Percentiles rank a stretch among this genome's conserved stretches.
Conservation (phyloP, 2,888 invertebrate species). For the Aleiodes alternator region DNA sequence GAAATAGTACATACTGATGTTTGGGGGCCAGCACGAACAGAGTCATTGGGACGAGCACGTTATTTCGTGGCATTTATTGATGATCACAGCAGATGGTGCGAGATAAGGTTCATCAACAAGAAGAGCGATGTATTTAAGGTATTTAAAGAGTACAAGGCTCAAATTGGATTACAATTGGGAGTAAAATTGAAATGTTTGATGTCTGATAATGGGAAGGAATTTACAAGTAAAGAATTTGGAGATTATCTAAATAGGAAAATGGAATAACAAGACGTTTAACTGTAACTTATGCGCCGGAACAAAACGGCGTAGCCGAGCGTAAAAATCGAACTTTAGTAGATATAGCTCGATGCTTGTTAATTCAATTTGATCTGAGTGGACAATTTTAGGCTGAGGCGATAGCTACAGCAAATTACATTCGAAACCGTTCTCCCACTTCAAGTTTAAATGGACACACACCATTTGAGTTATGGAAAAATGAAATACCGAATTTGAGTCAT, state of each 20-base stretch:
- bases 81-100: conserved; percentile 45
- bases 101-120: conserved; percentile 43
- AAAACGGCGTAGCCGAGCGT: conserved; percentile 63
- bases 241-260: conserved; percentile 8
- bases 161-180: conserved; percentile 46
- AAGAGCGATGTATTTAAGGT: conserved; percentile 45
- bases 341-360: conserved; percentile 59
- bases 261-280: conserved; percentile 57
- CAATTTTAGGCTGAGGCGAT: conserved; percentile 64
- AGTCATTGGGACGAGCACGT: conserved; percentile 19
- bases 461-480: conserved; percentile 48
- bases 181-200: conserved; percentile 36
- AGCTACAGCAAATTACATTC: conserved; percentile 56
- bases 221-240: conserved; percentile 28
- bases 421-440: conserved; percentile 57
- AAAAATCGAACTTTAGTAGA: conserved; percentile 61
- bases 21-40: conserved; percentile 20
- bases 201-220: conserved; percentile 47
- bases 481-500: not conserved
- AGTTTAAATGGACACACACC: conserved; percentile 50
- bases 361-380: conserved; percentile 49
- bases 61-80: conserved; percentile 40
- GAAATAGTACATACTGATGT: conserved; percentile 35
- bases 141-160: conserved; percentile 46
- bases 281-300: conserved; percentile 57